Base-by-base conservation (phyloP, 1,140 invertebrate genomes). In the Gonioctena quinquepunctata region DNA sequence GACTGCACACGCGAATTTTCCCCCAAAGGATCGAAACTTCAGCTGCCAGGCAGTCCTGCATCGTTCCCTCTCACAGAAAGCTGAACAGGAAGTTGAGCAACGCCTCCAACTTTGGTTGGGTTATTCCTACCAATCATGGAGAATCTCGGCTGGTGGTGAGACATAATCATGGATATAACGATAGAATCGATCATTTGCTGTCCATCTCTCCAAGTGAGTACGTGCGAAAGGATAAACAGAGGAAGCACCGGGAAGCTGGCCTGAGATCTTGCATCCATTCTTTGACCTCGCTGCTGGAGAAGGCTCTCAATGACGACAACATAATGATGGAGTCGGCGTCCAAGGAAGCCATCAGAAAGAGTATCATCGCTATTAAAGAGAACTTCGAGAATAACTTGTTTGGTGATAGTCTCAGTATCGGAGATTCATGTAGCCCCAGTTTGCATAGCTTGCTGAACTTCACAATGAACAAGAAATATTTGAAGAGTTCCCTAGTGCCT, bases 131-230 rank as follows among this genome's bases (percentile, higher is more conserved):
- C 2, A n/a, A n/a, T n/a, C 64, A 63, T n/a, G 73, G 62, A 2
- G 69, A 71, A 25, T 74, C 73, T 1, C 25, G 66, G 2, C 13
- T 74, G 8, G 18, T 54, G 52, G 19, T 19, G 59, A 65, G 56
- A 22, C 66, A 69, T 16, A n/a, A n/a, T n/a, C n/a, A n/a, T n/a
- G 68, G 50, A n/a, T 71, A 65, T 57, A 62, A 42, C 8, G 73
- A 74, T 16, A 74, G 73, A 26, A 67, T 76, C 18, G 74, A 76
- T 25, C 67, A 76, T 21, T 62, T 76, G 4, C 59, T 76, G 5
- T 71, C 71, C 0, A 73, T 73, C 52, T 69, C 71, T 11, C 74
- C 74, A 5, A 73, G 71, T 23, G 74, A 76, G 62, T 76, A 76
- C 62, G 67, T 76, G n/a, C 50, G 71, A 11, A 65, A 72, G 8